Evolutionary conservation across 2,797 vertebrate genomes (phyloP).

Genomic region (Silurus aristotelis): DNA sequence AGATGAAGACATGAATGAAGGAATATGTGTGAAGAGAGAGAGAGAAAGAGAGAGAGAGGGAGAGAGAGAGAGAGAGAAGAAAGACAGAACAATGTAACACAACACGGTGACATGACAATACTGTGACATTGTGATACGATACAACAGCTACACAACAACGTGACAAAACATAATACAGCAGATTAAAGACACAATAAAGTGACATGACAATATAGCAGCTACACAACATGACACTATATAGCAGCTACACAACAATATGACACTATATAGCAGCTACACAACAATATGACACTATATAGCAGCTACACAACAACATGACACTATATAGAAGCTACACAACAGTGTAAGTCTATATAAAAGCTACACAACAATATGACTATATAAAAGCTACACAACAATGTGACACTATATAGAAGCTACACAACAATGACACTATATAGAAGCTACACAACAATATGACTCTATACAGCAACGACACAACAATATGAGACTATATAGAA

Average conservation of each 20-base stretch:
- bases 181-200: too few relatives aligned
- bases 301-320: neutral
- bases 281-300: too few relatives aligned
- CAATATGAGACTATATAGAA: neutral
- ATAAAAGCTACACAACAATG: neutral
- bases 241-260: neutral
- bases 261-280: neutral
- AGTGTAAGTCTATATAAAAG: too few relatives aligned
- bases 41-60: neutral
- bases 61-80: neutral
- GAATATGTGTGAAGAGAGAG: neutral
- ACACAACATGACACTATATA: neutral
- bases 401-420: too few relatives aligned
- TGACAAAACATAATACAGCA: neutral
- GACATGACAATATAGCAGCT: neutral
- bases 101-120: accelerated
- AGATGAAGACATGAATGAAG: neutral
- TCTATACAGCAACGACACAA: too few relatives aligned
- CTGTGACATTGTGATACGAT: neutral
- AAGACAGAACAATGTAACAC: neutral
- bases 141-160: neutral
- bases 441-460: neutral
- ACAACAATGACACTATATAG: neutral
- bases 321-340: neutral
- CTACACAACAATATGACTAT: neutral